Evolutionary conservation across 2,888 invertebrate species (phyloP), one percentile per base, ranked within the genome.

Genomic region (Nyleta sp.): DNA sequence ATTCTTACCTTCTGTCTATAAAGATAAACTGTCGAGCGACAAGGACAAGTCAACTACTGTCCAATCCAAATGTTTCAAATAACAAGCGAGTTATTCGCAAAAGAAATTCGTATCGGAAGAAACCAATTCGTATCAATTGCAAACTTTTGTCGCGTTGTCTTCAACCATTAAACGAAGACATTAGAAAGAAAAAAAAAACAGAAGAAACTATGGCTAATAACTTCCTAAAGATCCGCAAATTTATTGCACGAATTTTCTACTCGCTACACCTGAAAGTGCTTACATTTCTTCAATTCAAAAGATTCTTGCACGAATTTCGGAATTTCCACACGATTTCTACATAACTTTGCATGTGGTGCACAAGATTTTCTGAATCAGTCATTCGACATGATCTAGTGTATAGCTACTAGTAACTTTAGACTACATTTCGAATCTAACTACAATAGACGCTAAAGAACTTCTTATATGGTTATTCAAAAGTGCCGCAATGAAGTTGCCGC

Each of bases 301-400:
- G 48, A 60, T 60, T 60, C 15, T 71, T 71, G 71, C 60, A 71
- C 71, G 71, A 59, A 60, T 71, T 52, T 42, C 44, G 13, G 48
- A 59, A 68, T 60, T 55, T 70, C 11, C 44, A 42, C 70, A 71
- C 60, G 24, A 62, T 62, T 60, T 71, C 60, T 59, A 35, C 52
- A 53, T 71, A 62, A 71, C 60, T 60, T 46, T 44, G 71, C 71
- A 71, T 71, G 60, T 18, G n/a, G 44, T 11, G 67, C 60, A 71
- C 71, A 53, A n/a, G 33, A 60, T 60, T 53, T 20, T 60, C 17
- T 52, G 22, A 31, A 40, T 22, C 17, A 50, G 60, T 60, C 33
- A 42, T 44, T 70, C 28, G 38, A 53, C 53, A 31, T 24, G 60
- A 62, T 46, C 35, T 62, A 62, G 52, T 31, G 18, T 53, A 8